Evolutionary conservation across 37 sponge, comb jelly and placozoan genomes (phyloP), one percentile per base, ranked within the genome.

Genomic region (Ianthella basta): DNA sequence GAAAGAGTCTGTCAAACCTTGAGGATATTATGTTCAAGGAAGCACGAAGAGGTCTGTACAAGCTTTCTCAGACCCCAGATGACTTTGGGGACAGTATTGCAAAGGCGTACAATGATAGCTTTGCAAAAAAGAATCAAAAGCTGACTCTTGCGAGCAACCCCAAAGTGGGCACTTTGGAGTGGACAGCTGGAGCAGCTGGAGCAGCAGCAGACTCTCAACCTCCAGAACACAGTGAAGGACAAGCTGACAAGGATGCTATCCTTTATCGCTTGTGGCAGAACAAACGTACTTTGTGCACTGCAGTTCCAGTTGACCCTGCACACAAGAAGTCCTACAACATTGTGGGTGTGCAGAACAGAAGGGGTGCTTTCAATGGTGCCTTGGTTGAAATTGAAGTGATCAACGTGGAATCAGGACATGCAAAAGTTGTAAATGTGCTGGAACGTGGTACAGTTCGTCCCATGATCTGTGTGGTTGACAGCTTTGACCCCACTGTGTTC

Each of bases 361-460:
- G 41, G 64, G 85, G 91, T 44, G 90, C 94, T 40, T 90, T 93
- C 78, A 83, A 90, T 82, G 86, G 85, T 19, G 90, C 89, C 55
- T 34, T 35, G 27, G 94, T 93, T n/a, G 29, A 35, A 55, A 86
- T 93, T 37, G 83, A 74, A 20, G 55, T 86, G 0, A 81, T 85
- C 5, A 75, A 75, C 10, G 18, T 5, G 1, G 54, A 53, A 41
- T 3, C 19, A 18, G 12, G 54, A 41, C n/a, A 39, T 83, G 94
- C 88, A 3, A 79, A 81, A 21, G 83, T 93, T 0, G 37, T 74
- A n/a, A 74, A 60, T 20, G 83, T 87, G 0, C 38, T 60, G 2
- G 55, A 86, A 37, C 56, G 78, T 59, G 83, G 72, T 0, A n/a
- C 55, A 27, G 56, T 83, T 3, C 56, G 16, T 13, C 78, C 38